Conservation (phyloP, 2,113 vertebrate species). For the Petrocephalus microphthalmus region DNA sequence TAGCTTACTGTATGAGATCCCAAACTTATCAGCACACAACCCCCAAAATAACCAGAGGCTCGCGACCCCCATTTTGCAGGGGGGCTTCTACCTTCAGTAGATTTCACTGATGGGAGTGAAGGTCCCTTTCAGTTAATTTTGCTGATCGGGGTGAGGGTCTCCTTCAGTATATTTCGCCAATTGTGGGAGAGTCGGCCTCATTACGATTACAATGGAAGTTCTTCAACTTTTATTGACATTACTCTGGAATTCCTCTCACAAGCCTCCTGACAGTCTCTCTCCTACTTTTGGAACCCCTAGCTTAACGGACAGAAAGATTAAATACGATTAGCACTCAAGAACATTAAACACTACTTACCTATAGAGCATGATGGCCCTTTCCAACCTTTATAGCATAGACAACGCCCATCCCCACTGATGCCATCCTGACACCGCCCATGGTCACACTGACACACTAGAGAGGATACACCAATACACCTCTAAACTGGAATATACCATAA, state of each 20-base stretch:
- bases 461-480: background rate
- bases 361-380: constrained; percentile 70
- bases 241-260: background rate
- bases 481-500: background rate
- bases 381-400: constrained; percentile 81
- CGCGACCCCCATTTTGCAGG: too few species aligned
- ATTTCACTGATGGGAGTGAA: too few species aligned
- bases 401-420: constrained; percentile 73
- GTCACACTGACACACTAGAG: constrained; percentile 73
- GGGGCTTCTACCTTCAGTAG: too few species aligned
- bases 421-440: constrained; percentile 84
- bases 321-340: background rate
- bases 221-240: too few species aligned
- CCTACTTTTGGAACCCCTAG: background rate
- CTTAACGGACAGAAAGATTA: background rate
- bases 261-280: background rate
- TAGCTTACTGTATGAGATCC: too few species aligned
- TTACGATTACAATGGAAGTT: too few species aligned
- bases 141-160: too few species aligned
- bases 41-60: too few species aligned
- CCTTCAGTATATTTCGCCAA: too few species aligned
- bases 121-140: too few species aligned
- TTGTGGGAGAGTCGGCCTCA: background rate
- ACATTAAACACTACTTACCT: constrained; percentile 54
- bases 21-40: too few species aligned